A percentile compares a stretch with the other conserved stretches of the same genome.
Evolutionary conservation across 2,113 vertebrate species (phyloP).

Genomic region (Zosterops borbonicus): DNA sequence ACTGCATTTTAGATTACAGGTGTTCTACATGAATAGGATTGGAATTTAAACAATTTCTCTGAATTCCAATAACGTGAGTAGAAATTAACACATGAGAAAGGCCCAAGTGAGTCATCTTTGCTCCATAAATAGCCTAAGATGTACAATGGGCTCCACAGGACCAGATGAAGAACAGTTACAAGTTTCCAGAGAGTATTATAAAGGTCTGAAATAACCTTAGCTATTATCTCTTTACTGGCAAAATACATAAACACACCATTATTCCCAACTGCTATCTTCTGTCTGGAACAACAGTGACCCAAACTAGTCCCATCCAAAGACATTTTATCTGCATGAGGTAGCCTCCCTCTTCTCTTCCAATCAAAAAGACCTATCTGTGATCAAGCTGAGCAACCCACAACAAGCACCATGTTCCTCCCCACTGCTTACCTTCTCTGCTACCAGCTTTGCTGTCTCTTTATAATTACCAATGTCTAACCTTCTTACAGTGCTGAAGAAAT

Average conservation of each 20-base stretch:
- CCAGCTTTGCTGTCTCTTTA: background rate
- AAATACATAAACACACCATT: background rate
- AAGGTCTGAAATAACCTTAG: background rate
- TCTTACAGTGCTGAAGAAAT: background rate
- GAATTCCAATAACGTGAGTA: background rate
- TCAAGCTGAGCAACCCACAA: background rate
- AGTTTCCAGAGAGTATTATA: background rate
- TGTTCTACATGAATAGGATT: background rate
- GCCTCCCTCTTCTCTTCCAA: background rate
- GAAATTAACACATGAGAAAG: background rate
- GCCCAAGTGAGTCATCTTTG: background rate
- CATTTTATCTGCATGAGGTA: background rate
- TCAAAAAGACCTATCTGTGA: background rate
- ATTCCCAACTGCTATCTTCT: background rate
- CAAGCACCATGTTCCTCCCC: background rate
- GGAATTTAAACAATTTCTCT: background rate
- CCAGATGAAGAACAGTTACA: background rate
- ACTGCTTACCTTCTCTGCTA: background rate
- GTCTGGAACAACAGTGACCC: background rate
- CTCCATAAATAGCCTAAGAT: background rate
- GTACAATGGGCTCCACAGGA: background rate
- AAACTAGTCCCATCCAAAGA: background rate
- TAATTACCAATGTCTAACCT: background rate
- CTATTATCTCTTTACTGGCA: background rate
- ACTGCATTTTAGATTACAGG: background rate